Evolutionary conservation across 30 jellyfish, hydroid and myxozoan species (phyloP).

Genomic region (Chrysaora quinquecirrha): DNA sequence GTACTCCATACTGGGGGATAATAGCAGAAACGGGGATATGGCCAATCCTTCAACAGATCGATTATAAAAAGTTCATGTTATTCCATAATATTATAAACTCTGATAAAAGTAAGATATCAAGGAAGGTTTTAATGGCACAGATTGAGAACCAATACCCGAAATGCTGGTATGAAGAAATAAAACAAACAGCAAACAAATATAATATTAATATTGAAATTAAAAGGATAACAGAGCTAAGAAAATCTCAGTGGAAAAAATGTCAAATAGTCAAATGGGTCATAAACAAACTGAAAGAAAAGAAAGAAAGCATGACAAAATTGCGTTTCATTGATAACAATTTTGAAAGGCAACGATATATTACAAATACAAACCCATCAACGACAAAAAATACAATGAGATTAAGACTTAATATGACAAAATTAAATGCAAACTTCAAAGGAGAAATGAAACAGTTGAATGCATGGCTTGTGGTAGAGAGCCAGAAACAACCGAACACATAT

Average conservation of each 20-base stretch:
- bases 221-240: background rate
- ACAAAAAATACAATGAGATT: background rate
- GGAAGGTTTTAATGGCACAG: background rate
- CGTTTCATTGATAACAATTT: background rate
- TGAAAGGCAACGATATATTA: background rate
- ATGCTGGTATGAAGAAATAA: background rate
- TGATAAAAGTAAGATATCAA: background rate
- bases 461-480: background rate
- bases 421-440: background rate
- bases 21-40: too few species aligned
- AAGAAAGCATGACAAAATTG: background rate
- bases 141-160: background rate
- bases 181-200: background rate
- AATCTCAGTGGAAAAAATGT: background rate
- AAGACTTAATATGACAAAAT: background rate
- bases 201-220: background rate
- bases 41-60: background rate
- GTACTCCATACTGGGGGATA: background rate
- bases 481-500: background rate
- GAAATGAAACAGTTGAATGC: background rate
- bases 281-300: background rate
- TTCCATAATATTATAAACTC: too few species aligned
- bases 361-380: background rate
- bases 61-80: background rate
- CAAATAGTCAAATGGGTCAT: background rate